These are phyloP conservation scores for Thalassophryne amazonica DNA, from an alignment of 2,797 vertebrate genomes.

Conservation along the genomic window DNA sequence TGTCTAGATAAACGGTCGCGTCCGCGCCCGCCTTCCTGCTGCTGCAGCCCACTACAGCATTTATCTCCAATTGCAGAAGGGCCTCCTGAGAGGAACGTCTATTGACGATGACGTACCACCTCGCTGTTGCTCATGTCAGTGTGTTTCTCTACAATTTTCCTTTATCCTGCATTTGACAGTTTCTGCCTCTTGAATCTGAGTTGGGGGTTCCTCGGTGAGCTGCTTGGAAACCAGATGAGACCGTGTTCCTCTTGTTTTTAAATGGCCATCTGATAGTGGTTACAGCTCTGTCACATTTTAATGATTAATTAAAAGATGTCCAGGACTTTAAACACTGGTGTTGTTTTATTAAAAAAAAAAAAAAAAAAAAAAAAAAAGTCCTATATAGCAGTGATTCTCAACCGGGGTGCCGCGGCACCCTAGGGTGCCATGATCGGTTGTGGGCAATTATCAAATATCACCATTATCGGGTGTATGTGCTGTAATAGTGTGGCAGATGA, in stretches of 20 bases:
- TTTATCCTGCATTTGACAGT: slow-evolving; percentile 1
- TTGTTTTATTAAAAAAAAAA: too few species aligned
- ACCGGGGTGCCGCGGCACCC: too few species aligned
- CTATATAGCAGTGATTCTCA: too few species aligned
- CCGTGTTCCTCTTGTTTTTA: neutral
- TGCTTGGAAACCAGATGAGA: slow-evolving; percentile 1
- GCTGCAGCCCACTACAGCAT: slow-evolving; percentile 26
- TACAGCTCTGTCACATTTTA: slow-evolving; percentile 32
- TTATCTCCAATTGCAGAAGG: slow-evolving; percentile 44
- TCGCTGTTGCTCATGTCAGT: slow-evolving; percentile 42
- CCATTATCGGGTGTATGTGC: too few species aligned
- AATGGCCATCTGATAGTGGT: slow-evolving; percentile 15
- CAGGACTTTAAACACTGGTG: too few species aligned
- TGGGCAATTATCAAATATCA: too few species aligned
- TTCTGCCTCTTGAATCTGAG: slow-evolving; percentile 7
- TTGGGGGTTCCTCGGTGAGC: neutral
- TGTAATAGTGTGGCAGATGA: too few species aligned
- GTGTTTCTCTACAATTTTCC: slow-evolving; percentile 6
- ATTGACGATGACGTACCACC: slow-evolving; percentile 37
- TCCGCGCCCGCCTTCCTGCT: slow-evolving; percentile 33
- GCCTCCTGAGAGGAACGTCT: slow-evolving; percentile 37
- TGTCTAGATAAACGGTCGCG: slow-evolving; percentile 11
- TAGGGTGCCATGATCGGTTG: too few species aligned
- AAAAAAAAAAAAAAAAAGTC: too few species aligned
- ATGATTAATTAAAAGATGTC: slow-evolving; percentile 44